A percentile compares a stretch with the other conserved stretches of the same genome.
Evolutionary conservation across 2,888 invertebrate genomes (phyloP).

Genomic region (Orthonevra nobilis): DNA sequence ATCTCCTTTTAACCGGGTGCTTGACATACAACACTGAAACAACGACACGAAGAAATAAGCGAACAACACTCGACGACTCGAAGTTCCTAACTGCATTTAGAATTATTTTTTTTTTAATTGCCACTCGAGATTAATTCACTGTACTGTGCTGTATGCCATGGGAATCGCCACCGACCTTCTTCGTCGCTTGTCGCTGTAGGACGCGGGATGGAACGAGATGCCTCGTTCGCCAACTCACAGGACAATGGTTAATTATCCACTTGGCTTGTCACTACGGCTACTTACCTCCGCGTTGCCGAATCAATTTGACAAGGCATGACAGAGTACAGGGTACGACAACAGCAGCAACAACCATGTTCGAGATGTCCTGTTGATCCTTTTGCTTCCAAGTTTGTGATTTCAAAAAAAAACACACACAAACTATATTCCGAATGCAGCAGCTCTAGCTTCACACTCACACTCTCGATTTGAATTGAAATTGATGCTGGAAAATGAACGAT

Average conservation of each 20-base stretch:
- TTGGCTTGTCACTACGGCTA: conserved; percentile 63
- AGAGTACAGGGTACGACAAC: not conserved
- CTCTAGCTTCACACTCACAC: not conserved
- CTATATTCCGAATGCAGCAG: conserved; percentile 26
- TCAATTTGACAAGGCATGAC: conserved; percentile 38
- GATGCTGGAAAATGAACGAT: conserved; percentile 26
- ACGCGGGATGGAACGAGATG: no score
- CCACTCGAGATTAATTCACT: conserved; percentile 52
- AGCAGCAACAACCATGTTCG: not conserved
- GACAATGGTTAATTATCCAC: conserved; percentile 67
- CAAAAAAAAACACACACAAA: conserved; percentile 29
- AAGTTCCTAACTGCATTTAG: conserved; percentile 58
- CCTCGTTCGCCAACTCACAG: conserved; percentile 34
- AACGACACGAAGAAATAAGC: conserved; percentile 1
- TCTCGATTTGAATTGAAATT: conserved; percentile 9
- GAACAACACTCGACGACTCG: conserved; percentile 31
- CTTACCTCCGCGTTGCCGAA: conserved; percentile 53
- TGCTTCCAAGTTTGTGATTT: conserved; percentile 11
- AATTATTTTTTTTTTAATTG: conserved; percentile 66
- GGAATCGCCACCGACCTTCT: conserved; percentile 8
- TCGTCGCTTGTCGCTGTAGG: no score
- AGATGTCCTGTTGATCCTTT: conserved; percentile 51
- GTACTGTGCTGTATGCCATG: not conserved
- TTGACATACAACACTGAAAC: not conserved
- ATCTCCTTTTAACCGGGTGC: not conserved